Conservation (phyloP, 2,113 vertebrate species). For the Paraplagusia blochii region DNA sequence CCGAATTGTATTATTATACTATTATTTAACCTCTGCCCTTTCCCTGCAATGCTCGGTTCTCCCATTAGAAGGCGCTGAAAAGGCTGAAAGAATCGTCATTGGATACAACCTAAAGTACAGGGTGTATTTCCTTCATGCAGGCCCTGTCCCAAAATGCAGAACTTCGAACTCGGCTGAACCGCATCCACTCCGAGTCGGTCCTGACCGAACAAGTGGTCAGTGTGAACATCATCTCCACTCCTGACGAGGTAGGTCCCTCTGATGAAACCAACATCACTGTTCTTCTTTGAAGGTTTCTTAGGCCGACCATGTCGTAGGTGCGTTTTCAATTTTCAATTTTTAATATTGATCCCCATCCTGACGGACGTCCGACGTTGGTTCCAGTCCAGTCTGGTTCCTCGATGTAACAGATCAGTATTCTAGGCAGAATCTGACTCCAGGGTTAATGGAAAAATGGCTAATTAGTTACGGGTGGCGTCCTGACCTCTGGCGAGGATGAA, state of each 20-base stretch:
- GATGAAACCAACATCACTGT: constrained; percentile 25
- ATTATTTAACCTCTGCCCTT: too few species aligned
- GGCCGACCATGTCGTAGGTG: constrained; percentile 14
- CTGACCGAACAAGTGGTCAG: constrained; percentile 96
- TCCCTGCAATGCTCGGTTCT: too few species aligned
- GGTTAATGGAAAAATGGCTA: constrained; percentile 54
- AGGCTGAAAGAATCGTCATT: too few species aligned
- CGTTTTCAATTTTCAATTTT: constrained; percentile 38
- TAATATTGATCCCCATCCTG: constrained; percentile 50
- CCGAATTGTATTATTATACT: too few species aligned
- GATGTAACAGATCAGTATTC: constrained; percentile 46
- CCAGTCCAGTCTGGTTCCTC: constrained; percentile 24
- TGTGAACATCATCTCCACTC: constrained; percentile 97
- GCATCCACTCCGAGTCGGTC: constrained; percentile 97
- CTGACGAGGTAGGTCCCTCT: constrained; percentile 87
- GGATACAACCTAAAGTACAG: too few species aligned
- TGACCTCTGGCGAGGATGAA: constrained; percentile 36
- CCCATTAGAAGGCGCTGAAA: too few species aligned
- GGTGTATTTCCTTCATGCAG: constrained; percentile 65
- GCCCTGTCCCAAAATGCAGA: constrained; percentile 96
- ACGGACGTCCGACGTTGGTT: constrained; percentile 45
- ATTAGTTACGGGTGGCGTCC: constrained; percentile 44
- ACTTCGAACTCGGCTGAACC: constrained; percentile 92
- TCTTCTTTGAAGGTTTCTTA: constrained; percentile 24
- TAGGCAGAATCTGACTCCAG: constrained; percentile 45